Evolutionary conservation across 2,888 invertebrate species (phyloP).

Genomic region (Odontocerum albicorne): DNA sequence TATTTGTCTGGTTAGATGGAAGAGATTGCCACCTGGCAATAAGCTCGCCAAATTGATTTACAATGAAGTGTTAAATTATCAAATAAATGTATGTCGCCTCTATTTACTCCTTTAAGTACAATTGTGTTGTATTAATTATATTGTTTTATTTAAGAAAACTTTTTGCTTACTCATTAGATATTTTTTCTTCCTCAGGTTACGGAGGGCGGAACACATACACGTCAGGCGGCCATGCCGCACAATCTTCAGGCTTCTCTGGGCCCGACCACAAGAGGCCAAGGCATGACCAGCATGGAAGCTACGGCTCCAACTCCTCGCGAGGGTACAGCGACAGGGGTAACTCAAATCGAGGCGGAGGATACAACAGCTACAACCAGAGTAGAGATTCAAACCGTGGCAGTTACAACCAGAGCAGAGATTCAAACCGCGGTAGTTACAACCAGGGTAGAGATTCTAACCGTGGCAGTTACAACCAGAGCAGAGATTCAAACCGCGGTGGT

Average conservation of each 20-base stretch:
- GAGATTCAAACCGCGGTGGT: constrained; percentile 7
- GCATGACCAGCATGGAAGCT: constrained; percentile 38
- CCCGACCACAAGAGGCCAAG: constrained; percentile 38
- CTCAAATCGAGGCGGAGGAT: constrained; percentile 8
- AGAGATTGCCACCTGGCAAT: no score
- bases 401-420: constrained; percentile 22
- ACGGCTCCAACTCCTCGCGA: background rate
- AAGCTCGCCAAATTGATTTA: no score
- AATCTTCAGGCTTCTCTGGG: constrained; percentile 30
- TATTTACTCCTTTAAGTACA: no score
- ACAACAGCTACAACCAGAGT: constrained; percentile 22
- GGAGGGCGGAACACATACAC: constrained; percentile 5
- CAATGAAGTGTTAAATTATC: no score
- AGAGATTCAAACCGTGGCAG: constrained; percentile 22
- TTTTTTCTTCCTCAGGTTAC: constrained; percentile 2
- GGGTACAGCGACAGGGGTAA: background rate
- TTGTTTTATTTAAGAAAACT: no score
- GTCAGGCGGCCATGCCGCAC: background rate
- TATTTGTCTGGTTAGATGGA: no score
- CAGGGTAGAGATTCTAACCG: constrained; percentile 37
- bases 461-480: constrained; percentile 16
- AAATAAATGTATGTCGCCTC: no score
- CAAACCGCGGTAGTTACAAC: constrained; percentile 30
- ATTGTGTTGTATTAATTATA: no score
- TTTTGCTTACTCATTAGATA: no score